phyloP scores from a whole-genome alignment of 2,113 vertebrate species.

The Channa argus region DNA sequence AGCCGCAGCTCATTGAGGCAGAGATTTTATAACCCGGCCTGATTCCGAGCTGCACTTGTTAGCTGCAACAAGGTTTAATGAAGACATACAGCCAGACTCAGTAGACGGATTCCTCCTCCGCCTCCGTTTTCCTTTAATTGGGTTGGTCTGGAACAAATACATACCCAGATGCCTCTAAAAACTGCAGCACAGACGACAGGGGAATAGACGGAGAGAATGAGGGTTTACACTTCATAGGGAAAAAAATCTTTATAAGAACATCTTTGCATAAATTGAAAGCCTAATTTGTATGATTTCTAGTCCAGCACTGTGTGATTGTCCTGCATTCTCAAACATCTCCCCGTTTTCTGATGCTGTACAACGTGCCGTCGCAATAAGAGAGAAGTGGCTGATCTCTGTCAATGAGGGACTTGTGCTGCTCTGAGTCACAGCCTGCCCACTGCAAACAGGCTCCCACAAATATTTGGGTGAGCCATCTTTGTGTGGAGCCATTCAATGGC shows the following conservation, averaged over 20 bases:
- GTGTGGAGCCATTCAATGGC: slow-evolving; percentile 34
- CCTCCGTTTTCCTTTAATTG: slow-evolving; percentile 53
- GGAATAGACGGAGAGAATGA: background rate
- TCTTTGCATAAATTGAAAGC: slow-evolving; percentile 12
- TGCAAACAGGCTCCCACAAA: slow-evolving; percentile 67
- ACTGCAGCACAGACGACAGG: background rate
- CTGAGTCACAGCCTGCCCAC: slow-evolving; percentile 53
- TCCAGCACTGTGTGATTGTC: background rate
- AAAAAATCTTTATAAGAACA: background rate
- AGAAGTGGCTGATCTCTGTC: slow-evolving; percentile 43
- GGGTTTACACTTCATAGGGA: background rate
- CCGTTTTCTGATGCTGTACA: slow-evolving; percentile 22
- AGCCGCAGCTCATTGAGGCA: slow-evolving; percentile 21
- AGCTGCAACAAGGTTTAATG: slow-evolving; percentile 42
- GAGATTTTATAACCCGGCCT: slow-evolving; percentile 28
- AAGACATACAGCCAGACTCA: slow-evolving; percentile 32
- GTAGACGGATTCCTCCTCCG: slow-evolving; percentile 23
- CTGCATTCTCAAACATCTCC: slow-evolving; percentile 6
- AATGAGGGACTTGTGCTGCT: slow-evolving; percentile 49
- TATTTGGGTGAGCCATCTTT: slow-evolving; percentile 70
- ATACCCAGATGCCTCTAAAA: slow-evolving; percentile 19
- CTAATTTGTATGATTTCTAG: background rate
- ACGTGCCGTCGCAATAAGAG: slow-evolving; percentile 33
- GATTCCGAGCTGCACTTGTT: slow-evolving; percentile 39
- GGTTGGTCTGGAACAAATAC: slow-evolving; percentile 30